Evolutionary conservation across 2,113 vertebrate genomes (phyloP), one percentile per base, ranked within the genome.

Genomic region (Neodontobutis hainanensis): DNA sequence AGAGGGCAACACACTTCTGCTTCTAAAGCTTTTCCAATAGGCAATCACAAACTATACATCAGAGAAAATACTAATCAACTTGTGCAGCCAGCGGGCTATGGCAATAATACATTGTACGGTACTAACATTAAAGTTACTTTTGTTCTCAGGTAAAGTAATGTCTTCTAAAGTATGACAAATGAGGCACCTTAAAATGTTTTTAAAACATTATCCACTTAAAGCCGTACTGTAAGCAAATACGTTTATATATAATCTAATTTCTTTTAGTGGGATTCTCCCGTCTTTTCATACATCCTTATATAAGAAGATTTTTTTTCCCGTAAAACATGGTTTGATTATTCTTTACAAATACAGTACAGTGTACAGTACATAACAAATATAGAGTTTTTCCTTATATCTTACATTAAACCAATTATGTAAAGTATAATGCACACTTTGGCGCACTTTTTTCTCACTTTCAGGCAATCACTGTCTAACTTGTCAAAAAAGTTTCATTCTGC

Each of bases 281-380:
- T 80, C 40, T 80, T 85, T 83, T 85, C 73, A 76, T 77, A 82
- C 74, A 83, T 75, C 81, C 82, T 83, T 75, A n/a, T 56, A 87
- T 52, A 86, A 79, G 81, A 89, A 78, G 59, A 40, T 81, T 59
- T 70, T 84, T 72, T 27, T 27, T 27, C 19, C 87, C 87, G 86
- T 87, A 87, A 86, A 89, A 88, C 87, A 82, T 79, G 85, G 85
- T 87, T 85, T 66, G 81, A 75, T 85, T 90, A 53, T 75, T 86
- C 86, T 91, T 90, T 90, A 89, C 88, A 90, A 91, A 91, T 90
- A 89, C 88, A 85, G 88, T 91, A 91, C 88, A 87, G 90, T 91
- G 90, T 91, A 90, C 82, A 88, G 83, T 90, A 91, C 87, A 91
- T 90, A 89, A 89, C 85, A 90, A 91, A 91, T 91, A 91, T 91